These are phyloP conservation scores for Siniperca knerii DNA, from an alignment of 2,113 vertebrate genomes.

Conservation along the genomic window DNA sequence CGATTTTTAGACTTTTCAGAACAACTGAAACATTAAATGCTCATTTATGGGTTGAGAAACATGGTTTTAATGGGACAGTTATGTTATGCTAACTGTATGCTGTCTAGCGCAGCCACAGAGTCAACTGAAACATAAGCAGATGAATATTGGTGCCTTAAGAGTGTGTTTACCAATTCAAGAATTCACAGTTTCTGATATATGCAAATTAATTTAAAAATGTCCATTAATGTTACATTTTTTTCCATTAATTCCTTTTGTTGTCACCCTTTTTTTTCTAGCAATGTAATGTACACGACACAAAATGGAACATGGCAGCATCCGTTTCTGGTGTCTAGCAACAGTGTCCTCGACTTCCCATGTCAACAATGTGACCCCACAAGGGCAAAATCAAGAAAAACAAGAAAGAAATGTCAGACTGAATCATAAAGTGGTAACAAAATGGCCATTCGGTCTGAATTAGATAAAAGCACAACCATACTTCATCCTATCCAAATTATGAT, in stretches of 20 bases:
- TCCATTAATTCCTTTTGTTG: neutral
- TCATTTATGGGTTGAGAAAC: neutral
- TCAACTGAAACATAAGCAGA: no score
- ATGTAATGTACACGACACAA: neutral
- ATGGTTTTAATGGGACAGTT: neutral
- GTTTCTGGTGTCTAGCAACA: neutral
- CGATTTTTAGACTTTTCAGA: neutral
- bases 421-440: neutral
- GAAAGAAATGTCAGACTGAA: neutral
- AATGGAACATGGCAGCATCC: neutral
- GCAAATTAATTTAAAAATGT: neutral
- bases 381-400: neutral
- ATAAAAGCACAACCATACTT: conserved; percentile 2
- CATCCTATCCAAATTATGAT: neutral
- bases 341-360: neutral
- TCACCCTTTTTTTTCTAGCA: neutral
- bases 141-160: no score
- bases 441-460: neutral
- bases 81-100: neutral
- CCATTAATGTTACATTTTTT: neutral
- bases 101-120: neutral
- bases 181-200: neutral
- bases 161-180: neutral
- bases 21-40: neutral
- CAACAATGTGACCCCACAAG: neutral